A percentile compares a stretch with the other conserved stretches of the same genome.
Evolutionary conservation across 2,888 invertebrate species (phyloP).

Genomic region (Philaethria dido): DNA sequence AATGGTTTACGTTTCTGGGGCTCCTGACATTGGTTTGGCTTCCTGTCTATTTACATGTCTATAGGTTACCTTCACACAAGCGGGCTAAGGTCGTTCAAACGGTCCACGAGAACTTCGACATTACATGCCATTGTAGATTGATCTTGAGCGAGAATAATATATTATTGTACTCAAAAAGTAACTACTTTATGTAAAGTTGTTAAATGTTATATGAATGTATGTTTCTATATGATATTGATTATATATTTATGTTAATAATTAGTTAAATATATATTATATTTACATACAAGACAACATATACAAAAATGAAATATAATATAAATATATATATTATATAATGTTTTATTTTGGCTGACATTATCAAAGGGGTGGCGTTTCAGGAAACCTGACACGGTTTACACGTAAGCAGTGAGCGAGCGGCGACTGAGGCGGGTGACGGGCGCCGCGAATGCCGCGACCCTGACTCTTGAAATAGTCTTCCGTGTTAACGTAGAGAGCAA

Average conservation of each 20-base stretch:
- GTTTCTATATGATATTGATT: too few relatives aligned
- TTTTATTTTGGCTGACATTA: slow-evolving; percentile 7
- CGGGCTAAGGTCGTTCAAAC: slow-evolving; percentile 74
- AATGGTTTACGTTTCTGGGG: slow-evolving; percentile 47
- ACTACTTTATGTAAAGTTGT: too few relatives aligned
- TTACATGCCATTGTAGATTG: slow-evolving; percentile 36
- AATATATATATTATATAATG: neutral
- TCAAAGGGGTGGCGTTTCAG: slow-evolving; percentile 36
- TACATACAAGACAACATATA: too few relatives aligned
- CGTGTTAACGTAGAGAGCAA: slow-evolving; percentile 79
- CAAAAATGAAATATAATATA: neutral
- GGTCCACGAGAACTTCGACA: slow-evolving; percentile 46
- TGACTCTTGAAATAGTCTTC: slow-evolving; percentile 85
- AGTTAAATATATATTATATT: too few relatives aligned
- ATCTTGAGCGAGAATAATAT: slow-evolving; percentile 27
- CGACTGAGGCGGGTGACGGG: slow-evolving; percentile 57
- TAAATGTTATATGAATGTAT: too few relatives aligned
- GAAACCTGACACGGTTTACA: slow-evolving; percentile 48
- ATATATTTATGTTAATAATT: too few relatives aligned
- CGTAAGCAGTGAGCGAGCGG: slow-evolving; percentile 46
- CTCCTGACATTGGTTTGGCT: slow-evolving; percentile 75
- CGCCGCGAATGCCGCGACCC: slow-evolving; percentile 64
- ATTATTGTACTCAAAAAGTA: slow-evolving; percentile 11
- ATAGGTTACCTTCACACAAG: slow-evolving; percentile 76
- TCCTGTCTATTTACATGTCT: slow-evolving; percentile 79